phyloP scores from a whole-genome alignment of 2,888 invertebrate species.

The Catocala sponsa region DNA sequence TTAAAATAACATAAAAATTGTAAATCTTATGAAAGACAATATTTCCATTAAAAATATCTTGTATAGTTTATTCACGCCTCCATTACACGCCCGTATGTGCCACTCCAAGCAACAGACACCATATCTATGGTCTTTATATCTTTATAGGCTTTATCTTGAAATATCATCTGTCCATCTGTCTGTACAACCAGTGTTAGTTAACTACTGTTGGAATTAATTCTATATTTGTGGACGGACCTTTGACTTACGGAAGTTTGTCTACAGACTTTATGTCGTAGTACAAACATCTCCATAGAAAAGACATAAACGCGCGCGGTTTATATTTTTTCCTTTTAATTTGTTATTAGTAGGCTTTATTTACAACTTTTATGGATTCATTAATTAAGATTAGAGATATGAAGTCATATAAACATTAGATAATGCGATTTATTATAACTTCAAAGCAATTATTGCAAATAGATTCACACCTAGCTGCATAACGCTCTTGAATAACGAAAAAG shows the following conservation, averaged over 20 bases:
- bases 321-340: slow-evolving; percentile 1
- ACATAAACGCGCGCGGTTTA: slow-evolving; percentile 16
- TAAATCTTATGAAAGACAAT: too few species aligned
- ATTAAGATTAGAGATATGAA: too few species aligned
- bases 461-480: too few species aligned
- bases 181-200: slow-evolving; percentile 32
- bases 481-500: too few species aligned
- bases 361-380: too few species aligned
- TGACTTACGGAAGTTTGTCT: slow-evolving; percentile 34
- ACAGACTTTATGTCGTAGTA: slow-evolving; percentile 20
- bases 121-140: slow-evolving; percentile 61
- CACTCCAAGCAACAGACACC: slow-evolving; percentile 25
- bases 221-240: slow-evolving; percentile 18
- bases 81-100: slow-evolving; percentile 2
- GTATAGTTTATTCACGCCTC: not conserved
- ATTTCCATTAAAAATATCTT: too few species aligned
- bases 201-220: slow-evolving; percentile 66
- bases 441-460: too few species aligned
- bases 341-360: not conserved
- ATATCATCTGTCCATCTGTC: slow-evolving; percentile 64
- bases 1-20: too few species aligned
- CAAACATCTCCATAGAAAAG: slow-evolving; percentile 19
- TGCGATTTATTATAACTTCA: too few species aligned
- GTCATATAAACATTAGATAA: too few species aligned
- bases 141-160: slow-evolving; percentile 68